Base-by-base conservation (phyloP, 2,797 vertebrate species). In the Heteromormyrus szaboi region DNA sequence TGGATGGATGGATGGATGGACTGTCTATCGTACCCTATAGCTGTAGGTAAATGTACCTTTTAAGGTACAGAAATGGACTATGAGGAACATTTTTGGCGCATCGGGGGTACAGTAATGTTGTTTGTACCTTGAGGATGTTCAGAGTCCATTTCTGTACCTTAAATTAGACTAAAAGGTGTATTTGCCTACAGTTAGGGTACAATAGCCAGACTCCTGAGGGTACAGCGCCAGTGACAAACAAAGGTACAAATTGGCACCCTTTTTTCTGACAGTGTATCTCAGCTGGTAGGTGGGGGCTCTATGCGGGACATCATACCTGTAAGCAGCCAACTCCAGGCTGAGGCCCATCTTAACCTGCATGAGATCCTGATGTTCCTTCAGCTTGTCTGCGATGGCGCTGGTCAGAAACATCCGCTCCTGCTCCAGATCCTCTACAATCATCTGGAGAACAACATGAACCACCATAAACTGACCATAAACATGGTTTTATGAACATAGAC, bases 301-400 rank as follows among this genome's bases (percentile, higher is more conserved):
- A 5, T 79, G 29, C 4, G 9, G 53, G 3, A 93, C 3, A 29
- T 86, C 93, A 92, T 95, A 99, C 99, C 98, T 97, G 95, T 99
- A 99, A 9, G 97, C 95, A 41, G 97, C 97, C 91, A 99, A 96
- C 93, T 99, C 99, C 92, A 98, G 94, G 90, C 97, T 96, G 72
- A 99, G 97, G 84, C 97, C 94, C 29, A 96, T 98, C 94, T 98
- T 99, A 92, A 98, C 96, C 93, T 97, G 97, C 89, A 99, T 94
- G 3, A 99, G 97, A 0, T 98, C 96, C 90, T 99, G 97, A 79
- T 98, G 97, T 51, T 99, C 97, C 89, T 92, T 94, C 89, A 98
- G 95, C 91, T 96, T 96, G 62, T 97, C 95, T 0, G 94, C 95
- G 90, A 99, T 97, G 1, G 93, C 94, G 54, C 93, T 87, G 5